Evolutionary conservation across 2,888 invertebrate species (phyloP).

Genomic region (Noctua janthe): DNA sequence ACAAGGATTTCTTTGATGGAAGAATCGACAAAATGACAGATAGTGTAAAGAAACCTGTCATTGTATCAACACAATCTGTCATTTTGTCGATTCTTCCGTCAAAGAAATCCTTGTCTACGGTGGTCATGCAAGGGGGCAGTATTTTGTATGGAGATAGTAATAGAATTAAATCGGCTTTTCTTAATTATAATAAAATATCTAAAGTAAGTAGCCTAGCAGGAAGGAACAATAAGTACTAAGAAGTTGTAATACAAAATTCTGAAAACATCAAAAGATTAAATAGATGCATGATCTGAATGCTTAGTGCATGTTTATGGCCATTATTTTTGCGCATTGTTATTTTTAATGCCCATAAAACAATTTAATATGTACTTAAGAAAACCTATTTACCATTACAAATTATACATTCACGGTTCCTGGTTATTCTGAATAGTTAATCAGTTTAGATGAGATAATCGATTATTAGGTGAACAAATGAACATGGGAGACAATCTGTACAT

Average conservation of each 20-base stretch:
- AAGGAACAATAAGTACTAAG: neutral
- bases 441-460: neutral
- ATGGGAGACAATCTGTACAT: neutral
- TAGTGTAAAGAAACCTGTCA: no score
- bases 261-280: conserved; percentile 1
- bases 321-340: neutral
- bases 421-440: conserved; percentile 8
- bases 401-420: conserved; percentile 1
- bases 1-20: no score
- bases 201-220: neutral
- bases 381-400: neutral
- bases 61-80: no score
- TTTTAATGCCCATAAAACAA: conserved; percentile 9
- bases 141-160: no score
- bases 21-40: no score
- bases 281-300: neutral
- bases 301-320: neutral
- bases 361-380: neutral
- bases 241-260: neutral
- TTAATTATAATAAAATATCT: neutral
- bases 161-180: neutral
- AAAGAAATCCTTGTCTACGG: no score
- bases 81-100: no score
- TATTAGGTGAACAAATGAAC: neutral
- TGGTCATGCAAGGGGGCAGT: no score